These are phyloP conservation scores for Raja brachyura DNA, from an alignment of 2,113 vertebrate species.

Conservation along the genomic window DNA sequence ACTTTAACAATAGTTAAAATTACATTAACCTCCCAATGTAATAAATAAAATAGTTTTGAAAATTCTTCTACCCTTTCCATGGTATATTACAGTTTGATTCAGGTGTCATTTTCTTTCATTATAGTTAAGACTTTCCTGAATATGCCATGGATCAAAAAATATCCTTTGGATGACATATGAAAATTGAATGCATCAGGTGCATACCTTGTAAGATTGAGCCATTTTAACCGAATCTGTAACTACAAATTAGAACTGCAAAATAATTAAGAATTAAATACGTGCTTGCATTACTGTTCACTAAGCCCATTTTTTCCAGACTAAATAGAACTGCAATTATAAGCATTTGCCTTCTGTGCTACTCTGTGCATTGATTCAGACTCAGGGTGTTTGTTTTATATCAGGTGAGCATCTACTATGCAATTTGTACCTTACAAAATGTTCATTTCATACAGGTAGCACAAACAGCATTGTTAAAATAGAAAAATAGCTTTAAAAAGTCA, in stretches of 20 bases:
- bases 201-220: background rate
- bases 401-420: background rate
- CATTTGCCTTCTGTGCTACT: conserved; percentile 5
- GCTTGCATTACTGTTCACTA: background rate
- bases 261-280: background rate
- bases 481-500: background rate
- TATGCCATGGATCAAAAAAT: background rate
- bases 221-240: conserved; percentile 5
- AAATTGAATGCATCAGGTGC: background rate
- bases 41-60: conserved; percentile 12
- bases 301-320: background rate
- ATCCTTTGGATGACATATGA: background rate
- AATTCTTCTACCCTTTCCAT: background rate
- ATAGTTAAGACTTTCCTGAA: background rate
- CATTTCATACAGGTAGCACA: background rate
- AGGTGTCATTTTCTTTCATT: background rate
- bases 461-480: conserved; percentile 13
- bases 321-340: background rate
- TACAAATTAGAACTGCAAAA: background rate
- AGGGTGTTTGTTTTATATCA: background rate
- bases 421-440: background rate
- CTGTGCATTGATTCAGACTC: background rate
- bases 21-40: background rate
- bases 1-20: conserved; percentile 16
- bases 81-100: background rate